These are phyloP conservation scores for Acrocephalus scirpaceus DNA, from an alignment of 2,797 vertebrate genomes.

Conservation along the genomic window DNA sequence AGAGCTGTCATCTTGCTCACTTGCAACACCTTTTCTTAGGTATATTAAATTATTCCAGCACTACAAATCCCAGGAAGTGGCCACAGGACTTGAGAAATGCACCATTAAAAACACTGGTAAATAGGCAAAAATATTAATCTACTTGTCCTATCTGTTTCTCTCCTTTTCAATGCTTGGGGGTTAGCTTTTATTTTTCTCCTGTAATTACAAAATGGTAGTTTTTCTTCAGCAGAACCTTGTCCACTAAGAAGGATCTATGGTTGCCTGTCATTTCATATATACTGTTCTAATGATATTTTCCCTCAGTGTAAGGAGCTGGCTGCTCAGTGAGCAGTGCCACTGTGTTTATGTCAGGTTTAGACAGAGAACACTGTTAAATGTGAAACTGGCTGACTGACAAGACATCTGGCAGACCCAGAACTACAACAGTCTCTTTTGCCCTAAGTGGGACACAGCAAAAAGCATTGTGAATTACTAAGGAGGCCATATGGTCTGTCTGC, in stretches of 20 bases:
- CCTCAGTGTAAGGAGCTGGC: neutral
- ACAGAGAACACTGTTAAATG: neutral
- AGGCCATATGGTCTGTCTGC: neutral
- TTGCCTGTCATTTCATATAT: neutral
- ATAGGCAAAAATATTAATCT: neutral
- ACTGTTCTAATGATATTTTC: neutral
- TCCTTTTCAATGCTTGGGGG: neutral
- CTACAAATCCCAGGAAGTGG: neutral
- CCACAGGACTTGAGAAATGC: neutral
- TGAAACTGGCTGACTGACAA: constrained; percentile 11
- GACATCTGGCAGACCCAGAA: constrained; percentile 28
- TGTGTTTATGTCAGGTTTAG: neutral
- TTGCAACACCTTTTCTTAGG: neutral
- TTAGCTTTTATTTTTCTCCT: neutral
- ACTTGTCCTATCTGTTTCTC: neutral
- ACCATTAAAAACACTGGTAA: neutral
- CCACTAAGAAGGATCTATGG: neutral
- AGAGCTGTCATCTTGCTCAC: neutral
- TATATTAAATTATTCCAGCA: neutral
- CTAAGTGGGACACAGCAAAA: neutral
- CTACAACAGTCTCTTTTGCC: neutral
- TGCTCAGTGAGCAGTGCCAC: neutral
- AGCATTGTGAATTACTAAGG: neutral
- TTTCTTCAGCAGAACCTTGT: neutral
- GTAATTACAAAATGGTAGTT: neutral